Conservation (phyloP, 2,888 invertebrate species). For the Andrena haemorrhoa region DNA sequence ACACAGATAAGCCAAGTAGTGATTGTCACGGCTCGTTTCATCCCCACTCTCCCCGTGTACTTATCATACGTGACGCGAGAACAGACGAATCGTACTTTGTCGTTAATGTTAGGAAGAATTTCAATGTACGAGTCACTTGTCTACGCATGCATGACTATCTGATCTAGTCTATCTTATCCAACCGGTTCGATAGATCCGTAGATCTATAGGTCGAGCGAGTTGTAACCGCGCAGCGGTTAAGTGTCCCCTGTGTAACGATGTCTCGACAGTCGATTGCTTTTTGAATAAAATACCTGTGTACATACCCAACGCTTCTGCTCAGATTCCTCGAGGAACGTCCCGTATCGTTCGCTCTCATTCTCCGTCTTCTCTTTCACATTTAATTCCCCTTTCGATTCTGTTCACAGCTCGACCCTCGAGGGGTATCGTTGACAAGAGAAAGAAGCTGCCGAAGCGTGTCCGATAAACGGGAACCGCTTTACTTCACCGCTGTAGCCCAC, state of each 20-base stretch:
- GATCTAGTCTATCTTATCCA: constrained; percentile 65
- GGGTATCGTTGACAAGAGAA: too few species aligned
- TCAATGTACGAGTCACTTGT: constrained; percentile 59
- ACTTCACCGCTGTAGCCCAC: too few species aligned
- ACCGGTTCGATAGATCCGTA: constrained; percentile 65
- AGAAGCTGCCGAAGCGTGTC: too few species aligned
- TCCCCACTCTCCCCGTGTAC: constrained; percentile 41
- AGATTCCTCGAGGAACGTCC: constrained; percentile 52
- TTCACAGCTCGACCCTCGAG: not conserved
- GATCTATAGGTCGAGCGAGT: constrained; percentile 69
- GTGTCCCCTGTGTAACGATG: constrained; percentile 79
- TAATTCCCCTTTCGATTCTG: not conserved
- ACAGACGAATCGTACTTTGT: constrained; percentile 48
- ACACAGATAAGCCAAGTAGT: constrained; percentile 36
- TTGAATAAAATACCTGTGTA: constrained; percentile 80
- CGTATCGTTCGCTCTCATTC: not conserved
- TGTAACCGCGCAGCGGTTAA: constrained; percentile 71
- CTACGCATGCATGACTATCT: constrained; percentile 66
- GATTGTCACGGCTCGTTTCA: constrained; percentile 44
- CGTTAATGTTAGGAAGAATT: constrained; percentile 54
- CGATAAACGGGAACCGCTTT: too few species aligned
- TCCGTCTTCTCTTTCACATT: not conserved
- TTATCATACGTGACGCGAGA: constrained; percentile 37
- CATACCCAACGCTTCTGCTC: constrained; percentile 62
- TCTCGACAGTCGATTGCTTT: constrained; percentile 77